phyloP scores from a whole-genome alignment of 2,113 vertebrate species.

The Phalacrocorax aristotelis region DNA sequence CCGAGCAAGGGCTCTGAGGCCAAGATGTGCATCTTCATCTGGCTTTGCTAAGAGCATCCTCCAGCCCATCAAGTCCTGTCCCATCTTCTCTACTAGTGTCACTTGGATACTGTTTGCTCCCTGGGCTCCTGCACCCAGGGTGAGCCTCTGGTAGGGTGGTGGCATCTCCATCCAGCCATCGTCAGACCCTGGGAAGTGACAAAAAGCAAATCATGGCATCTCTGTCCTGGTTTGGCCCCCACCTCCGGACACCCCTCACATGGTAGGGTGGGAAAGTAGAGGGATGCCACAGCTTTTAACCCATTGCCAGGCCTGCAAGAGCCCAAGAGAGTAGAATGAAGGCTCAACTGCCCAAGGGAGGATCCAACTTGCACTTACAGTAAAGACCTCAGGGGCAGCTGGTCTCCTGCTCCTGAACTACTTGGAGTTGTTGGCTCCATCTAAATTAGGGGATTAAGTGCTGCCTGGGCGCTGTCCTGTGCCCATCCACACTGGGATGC shows the following conservation, averaged over 20 bases:
- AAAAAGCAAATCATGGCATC: background rate
- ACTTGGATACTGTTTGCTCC: background rate
- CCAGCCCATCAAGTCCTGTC: background rate
- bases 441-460: background rate
- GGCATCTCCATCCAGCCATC: background rate
- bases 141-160: background rate
- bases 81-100: background rate
- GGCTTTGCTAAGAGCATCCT: background rate
- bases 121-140: background rate
- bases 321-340: background rate
- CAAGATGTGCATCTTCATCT: background rate
- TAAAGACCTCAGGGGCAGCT: background rate
- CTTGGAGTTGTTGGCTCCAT: background rate
- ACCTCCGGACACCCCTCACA: background rate
- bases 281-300: rapidly evolving
- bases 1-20: background rate
- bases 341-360: background rate
- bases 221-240: background rate
- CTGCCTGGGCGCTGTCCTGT: background rate
- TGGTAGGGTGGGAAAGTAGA: background rate
- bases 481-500: too few relatives aligned
- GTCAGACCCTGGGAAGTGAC: background rate
- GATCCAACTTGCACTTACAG: background rate
- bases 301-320: background rate
- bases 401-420: background rate